phyloP scores from a whole-genome alignment of 2,888 invertebrate species.

The Villa cingulata region DNA sequence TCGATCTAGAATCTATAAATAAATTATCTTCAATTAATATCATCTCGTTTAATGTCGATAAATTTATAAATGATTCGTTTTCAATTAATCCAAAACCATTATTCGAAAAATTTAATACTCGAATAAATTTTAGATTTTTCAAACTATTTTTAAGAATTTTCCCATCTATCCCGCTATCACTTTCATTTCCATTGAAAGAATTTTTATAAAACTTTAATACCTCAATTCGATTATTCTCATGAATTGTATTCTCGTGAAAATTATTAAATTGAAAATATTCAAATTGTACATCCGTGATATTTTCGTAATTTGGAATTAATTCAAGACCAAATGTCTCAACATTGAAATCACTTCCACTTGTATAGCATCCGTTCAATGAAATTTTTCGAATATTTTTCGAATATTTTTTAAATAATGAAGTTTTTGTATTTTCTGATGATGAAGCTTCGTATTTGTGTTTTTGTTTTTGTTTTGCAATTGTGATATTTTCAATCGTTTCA shows the following conservation, averaged over 20 bases:
- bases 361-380: slow-evolving; percentile 2
- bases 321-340: slow-evolving; percentile 1
- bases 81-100: slow-evolving; percentile 3
- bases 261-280: slow-evolving; percentile 4
- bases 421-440: not conserved
- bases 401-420: not conserved
- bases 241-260: not conserved
- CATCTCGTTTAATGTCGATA: not conserved
- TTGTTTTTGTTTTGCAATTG: not conserved
- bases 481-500: not conserved
- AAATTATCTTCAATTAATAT: slow-evolving; percentile 2
- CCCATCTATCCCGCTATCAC: not conserved
- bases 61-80: slow-evolving; percentile 1
- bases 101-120: not conserved
- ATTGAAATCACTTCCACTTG: not conserved
- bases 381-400: not conserved
- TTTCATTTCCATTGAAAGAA: not conserved
- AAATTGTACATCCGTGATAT: not conserved
- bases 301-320: slow-evolving; percentile 2
- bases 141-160: slow-evolving; percentile 5
- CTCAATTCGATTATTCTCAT: not conserved
- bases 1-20: not conserved
- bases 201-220: slow-evolving; percentile 1
- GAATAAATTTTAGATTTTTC: not conserved
- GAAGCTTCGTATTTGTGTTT: not conserved